Evolutionary conservation across 2,113 vertebrate species (phyloP).

Genomic region (Octodon degus): DNA sequence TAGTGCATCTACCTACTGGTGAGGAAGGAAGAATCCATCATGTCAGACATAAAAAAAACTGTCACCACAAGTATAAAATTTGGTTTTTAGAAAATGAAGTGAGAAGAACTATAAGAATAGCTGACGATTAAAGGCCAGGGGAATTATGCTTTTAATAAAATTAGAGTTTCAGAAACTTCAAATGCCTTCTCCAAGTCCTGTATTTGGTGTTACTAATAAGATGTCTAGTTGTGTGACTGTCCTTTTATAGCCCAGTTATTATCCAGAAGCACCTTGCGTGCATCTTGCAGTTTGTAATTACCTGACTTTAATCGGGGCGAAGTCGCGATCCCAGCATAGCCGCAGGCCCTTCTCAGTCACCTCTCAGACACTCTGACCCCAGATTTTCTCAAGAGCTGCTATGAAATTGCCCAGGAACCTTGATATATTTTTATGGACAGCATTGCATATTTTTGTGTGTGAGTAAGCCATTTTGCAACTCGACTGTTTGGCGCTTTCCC

Average conservation of each 20-base stretch:
- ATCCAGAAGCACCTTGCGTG: not conserved
- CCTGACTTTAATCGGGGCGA: not conserved
- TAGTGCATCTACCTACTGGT: not conserved
- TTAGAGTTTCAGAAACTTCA: slow-evolving; percentile 30
- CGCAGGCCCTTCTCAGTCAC: not conserved
- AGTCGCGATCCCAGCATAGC: not conserved
- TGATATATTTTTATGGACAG: not conserved
- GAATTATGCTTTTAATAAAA: slow-evolving; percentile 13
- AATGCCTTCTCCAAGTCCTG: not conserved
- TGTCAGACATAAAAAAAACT: slow-evolving; percentile 28
- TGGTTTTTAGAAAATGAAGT: not conserved
- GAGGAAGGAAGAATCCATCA: not conserved
- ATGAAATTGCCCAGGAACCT: not conserved
- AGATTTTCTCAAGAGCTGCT: not conserved
- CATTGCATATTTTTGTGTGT: not conserved
- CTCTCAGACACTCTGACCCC: not conserved
- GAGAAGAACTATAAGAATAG: not conserved
- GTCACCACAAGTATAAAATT: not conserved
- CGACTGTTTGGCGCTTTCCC: not conserved
- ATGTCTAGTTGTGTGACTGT: not conserved
- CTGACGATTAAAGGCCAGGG: not conserved
- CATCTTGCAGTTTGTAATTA: slow-evolving; percentile 1
- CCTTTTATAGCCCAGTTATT: not conserved
- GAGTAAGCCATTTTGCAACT: not conserved
- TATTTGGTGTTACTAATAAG: slow-evolving; percentile 19